Evolutionary conservation across 2,888 invertebrate genomes (phyloP).

Genomic region (Taenaris catops): DNA sequence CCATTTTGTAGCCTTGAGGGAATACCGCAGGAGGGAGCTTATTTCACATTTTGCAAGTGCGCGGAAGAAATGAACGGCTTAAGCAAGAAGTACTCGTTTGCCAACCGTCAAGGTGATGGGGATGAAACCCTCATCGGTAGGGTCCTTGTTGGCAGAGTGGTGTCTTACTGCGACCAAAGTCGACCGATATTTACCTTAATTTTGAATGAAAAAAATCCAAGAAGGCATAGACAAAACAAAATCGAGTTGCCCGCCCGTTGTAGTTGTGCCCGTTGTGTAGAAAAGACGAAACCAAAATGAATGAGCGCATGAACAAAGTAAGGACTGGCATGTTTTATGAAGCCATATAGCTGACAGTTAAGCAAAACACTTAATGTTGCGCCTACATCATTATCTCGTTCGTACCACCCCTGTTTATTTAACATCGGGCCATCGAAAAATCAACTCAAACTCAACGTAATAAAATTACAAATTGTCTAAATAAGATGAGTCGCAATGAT

Average conservation of each 20-base stretch:
- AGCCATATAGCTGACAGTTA: slow-evolving; percentile 31
- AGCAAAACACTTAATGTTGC: slow-evolving; percentile 40
- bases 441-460: slow-evolving; percentile 4
- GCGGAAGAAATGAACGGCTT: no score
- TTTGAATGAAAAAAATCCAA: no score
- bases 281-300: slow-evolving; percentile 15
- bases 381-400: slow-evolving; percentile 51
- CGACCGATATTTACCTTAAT: no score
- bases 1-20: no score
- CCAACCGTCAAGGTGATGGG: no score
- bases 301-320: slow-evolving; percentile 21
- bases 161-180: no score
- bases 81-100: no score
- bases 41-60: no score
- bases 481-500: slow-evolving; percentile 24
- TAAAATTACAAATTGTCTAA: slow-evolving; percentile 7
- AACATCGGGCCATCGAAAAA: slow-evolving; percentile 5
- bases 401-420: slow-evolving; percentile 34
- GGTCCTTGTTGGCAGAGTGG: no score
- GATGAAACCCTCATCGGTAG: no score
- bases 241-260: no score
- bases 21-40: no score
- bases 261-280: slow-evolving; percentile 9
- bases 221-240: slow-evolving; percentile 4
- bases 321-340: slow-evolving; percentile 27